Evolutionary conservation across 2,113 vertebrate genomes (phyloP).

Genomic region (Eulacestoma nigropectus): DNA sequence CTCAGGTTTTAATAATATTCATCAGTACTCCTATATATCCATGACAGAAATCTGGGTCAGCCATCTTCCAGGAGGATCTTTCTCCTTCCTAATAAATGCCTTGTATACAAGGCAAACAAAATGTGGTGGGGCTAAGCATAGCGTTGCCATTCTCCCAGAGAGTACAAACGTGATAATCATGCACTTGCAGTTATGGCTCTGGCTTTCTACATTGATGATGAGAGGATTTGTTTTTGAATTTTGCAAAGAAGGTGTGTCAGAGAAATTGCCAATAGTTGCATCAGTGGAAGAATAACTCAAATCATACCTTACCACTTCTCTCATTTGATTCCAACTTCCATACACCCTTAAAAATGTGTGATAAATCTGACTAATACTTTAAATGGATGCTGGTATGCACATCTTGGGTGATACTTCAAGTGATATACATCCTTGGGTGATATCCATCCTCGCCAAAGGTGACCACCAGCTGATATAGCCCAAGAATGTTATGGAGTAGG

Average conservation of each 20-base stretch:
- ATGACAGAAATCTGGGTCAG: neutral
- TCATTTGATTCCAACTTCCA: neutral
- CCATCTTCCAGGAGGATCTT: neutral
- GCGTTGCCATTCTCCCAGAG: neutral
- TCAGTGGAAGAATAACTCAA: neutral
- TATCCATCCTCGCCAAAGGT: neutral
- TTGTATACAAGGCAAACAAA: neutral
- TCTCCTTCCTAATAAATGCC: neutral
- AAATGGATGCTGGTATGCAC: neutral
- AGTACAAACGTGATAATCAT: neutral
- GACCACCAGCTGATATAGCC: neutral
- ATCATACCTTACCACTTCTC: neutral
- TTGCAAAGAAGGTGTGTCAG: neutral
- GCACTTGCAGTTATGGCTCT: neutral
- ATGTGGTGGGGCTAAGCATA: neutral
- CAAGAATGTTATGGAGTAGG: neutral
- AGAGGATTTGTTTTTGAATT: neutral
- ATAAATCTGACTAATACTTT: neutral
- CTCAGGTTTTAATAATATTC: neutral
- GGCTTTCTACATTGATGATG: neutral
- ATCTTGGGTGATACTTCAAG: neutral
- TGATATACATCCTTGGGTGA: neutral
- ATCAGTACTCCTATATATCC: neutral
- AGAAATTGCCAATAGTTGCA: neutral
- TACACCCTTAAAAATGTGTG: neutral